Conservation (phyloP, 2,797 vertebrate genomes). For the Anableps anableps region DNA sequence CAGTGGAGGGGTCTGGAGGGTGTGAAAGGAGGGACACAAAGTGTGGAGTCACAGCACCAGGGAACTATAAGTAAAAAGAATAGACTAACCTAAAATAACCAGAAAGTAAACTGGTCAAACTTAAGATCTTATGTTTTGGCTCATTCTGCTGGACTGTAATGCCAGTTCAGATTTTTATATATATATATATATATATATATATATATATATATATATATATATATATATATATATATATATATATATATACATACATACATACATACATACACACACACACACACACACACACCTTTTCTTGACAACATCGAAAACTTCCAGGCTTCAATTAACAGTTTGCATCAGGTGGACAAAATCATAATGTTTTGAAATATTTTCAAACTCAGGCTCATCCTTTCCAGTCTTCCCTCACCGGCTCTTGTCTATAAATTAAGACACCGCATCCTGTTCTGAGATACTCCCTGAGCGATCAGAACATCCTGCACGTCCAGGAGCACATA, state of each 20-base stretch:
- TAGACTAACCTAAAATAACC: slow-evolving; percentile 10
- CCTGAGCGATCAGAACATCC: not conserved
- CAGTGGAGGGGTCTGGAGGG: slow-evolving; percentile 26
- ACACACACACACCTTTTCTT: no score
- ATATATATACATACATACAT: no score
- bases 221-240: no score
- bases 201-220: no score
- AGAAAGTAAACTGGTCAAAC: not conserved
- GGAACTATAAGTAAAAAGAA: slow-evolving; percentile 58
- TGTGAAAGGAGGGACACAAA: slow-evolving; percentile 22
- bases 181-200: not conserved
- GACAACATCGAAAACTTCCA: no score
- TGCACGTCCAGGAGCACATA: not conserved
- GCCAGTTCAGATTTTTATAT: not conserved
- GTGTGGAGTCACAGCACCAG: slow-evolving; percentile 22
- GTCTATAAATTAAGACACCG: slow-evolving; percentile 1
- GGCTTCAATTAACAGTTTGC: not conserved
- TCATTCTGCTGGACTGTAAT: not conserved
- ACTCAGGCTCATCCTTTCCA: no score
- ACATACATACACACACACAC: no score
- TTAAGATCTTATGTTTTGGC: not conserved
- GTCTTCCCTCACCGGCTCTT: no score
- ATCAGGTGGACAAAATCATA: no score
- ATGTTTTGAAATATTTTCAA: no score
- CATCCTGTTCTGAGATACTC: slow-evolving; percentile 9